phyloP scores from a whole-genome alignment of 2,888 invertebrate species.

The Melieria crassipennis region DNA sequence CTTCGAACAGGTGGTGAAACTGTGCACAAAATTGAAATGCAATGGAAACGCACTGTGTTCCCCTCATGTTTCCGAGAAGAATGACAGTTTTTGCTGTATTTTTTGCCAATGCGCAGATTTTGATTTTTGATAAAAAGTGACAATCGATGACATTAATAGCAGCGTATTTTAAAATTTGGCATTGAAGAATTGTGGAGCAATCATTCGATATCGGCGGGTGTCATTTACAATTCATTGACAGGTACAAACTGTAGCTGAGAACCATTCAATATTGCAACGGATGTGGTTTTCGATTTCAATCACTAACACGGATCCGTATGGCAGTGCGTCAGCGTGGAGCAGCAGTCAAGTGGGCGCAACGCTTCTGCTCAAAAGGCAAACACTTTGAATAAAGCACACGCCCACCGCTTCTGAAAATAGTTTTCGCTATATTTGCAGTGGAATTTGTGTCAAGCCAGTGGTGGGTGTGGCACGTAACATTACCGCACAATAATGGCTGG shows the following conservation, averaged over 20 bases:
- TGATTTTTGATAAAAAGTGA: constrained; percentile 24
- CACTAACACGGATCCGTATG: background rate
- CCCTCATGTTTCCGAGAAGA: background rate
- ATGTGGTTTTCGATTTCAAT: constrained; percentile 35
- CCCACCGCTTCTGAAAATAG: too few species aligned
- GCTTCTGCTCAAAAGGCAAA: too few species aligned
- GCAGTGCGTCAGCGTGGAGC: too few species aligned
- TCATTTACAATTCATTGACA: constrained; percentile 15
- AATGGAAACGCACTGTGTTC: too few species aligned
- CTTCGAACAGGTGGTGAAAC: constrained; percentile 24
- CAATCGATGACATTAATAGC: constrained; percentile 13
- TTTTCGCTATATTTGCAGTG: too few species aligned
- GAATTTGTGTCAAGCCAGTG: too few species aligned
- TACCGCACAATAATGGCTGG: too few species aligned
- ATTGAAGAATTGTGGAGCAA: background rate
- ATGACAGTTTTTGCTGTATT: background rate
- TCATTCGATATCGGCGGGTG: background rate
- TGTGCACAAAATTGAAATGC: too few species aligned
- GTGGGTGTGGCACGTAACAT: too few species aligned
- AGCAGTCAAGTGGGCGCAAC: too few species aligned
- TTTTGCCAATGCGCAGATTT: constrained; percentile 5
- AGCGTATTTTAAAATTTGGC: constrained; percentile 5
- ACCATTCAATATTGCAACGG: constrained; percentile 31
- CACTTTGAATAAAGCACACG: too few species aligned
- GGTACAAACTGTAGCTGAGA: background rate